Conservation (phyloP, 1,140 invertebrate genomes). For the Homarus americanus region DNA sequence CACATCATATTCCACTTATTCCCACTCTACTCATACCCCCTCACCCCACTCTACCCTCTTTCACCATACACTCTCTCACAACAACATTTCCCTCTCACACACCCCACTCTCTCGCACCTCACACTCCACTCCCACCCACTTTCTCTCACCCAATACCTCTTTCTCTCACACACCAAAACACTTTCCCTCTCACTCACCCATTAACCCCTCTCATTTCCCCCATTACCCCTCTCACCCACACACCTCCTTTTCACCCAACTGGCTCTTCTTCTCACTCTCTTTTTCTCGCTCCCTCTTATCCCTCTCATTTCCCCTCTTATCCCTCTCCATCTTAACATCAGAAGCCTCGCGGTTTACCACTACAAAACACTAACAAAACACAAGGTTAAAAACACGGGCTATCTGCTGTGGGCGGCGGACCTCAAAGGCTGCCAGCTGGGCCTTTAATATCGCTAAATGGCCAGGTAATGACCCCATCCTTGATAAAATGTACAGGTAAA, state of each 20-base stretch:
- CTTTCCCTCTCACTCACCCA: neutral
- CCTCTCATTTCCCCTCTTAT: too few relatives aligned
- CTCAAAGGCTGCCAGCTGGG: neutral
- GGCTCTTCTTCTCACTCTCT: too few relatives aligned
- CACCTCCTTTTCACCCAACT: neutral
- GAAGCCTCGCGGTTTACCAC: too few relatives aligned
- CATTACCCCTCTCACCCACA: neutral
- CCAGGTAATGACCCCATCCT: neutral
- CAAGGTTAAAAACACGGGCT: too few relatives aligned
- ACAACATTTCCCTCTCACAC: too few relatives aligned
- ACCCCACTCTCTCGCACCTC: neutral
- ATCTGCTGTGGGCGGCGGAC: too few relatives aligned
- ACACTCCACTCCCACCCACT: neutral
- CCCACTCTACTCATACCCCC: too few relatives aligned
- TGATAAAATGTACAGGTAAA: conserved; percentile 36
- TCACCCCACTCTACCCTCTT: neutral
- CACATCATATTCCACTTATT: too few relatives aligned
- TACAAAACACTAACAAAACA: too few relatives aligned
- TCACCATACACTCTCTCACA: neutral
- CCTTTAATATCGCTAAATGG: neutral
- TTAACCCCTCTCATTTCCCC: neutral
- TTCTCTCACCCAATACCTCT: neutral
- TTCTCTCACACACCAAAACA: neutral
- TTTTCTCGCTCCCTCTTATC: neutral
- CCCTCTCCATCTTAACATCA: too few relatives aligned